Conservation (phyloP, 2,113 vertebrate species). For the Pontoporia blainvillei region DNA sequence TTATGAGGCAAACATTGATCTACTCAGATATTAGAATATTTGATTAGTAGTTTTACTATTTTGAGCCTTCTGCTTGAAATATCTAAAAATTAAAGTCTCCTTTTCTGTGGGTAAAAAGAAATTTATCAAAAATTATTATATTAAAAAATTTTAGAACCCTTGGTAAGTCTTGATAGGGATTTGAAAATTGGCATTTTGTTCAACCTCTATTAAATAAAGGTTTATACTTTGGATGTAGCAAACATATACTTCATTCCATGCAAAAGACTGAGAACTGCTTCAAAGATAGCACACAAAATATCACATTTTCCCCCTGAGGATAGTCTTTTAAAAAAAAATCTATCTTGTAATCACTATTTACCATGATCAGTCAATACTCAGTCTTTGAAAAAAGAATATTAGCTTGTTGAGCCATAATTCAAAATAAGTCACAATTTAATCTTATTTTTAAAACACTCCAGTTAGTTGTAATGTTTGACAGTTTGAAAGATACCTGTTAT, state of each 20-base stretch:
- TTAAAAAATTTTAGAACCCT: background rate
- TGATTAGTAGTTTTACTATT: background rate
- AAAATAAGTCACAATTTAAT: conserved; percentile 63
- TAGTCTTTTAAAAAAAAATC: background rate
- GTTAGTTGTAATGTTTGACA: conserved; percentile 69
- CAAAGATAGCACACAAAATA: background rate
- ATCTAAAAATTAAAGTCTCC: conserved; percentile 4
- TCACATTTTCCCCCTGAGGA: background rate
- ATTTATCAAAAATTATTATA: background rate
- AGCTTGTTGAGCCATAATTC: conserved; percentile 63
- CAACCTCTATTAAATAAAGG: background rate
- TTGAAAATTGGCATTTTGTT: background rate
- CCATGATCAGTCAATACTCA: background rate
- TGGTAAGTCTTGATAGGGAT: background rate
- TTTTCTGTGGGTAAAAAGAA: background rate
- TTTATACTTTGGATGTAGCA: background rate
- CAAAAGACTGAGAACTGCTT: background rate
- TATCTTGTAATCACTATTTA: conserved; percentile 20
- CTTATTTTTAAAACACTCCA: conserved; percentile 62
- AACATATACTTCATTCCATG: background rate
- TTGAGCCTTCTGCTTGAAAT: background rate
- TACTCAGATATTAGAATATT: background rate
- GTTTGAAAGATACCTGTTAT: conserved; percentile 69
- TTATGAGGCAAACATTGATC: background rate
- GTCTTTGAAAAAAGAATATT: conserved; percentile 43